A percentile compares a stretch with the other conserved stretches of the same genome.
Conservation (phyloP, 2,797 vertebrate genomes). For the Lepus oiostolus region DNA sequence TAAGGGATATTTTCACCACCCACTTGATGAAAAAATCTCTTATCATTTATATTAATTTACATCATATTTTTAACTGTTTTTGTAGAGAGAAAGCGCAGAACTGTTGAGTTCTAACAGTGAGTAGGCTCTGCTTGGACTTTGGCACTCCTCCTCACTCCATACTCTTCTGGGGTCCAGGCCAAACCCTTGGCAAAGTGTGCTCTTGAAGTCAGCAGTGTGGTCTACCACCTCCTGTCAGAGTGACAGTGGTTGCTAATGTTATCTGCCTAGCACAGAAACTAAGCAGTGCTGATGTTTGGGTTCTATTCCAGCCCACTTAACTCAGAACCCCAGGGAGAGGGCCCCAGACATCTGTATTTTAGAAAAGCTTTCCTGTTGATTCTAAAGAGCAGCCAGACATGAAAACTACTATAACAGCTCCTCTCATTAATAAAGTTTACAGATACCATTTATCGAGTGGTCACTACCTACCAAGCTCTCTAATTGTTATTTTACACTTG, state of each 20-base stretch:
- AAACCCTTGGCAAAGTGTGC: neutral
- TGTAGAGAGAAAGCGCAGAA: neutral
- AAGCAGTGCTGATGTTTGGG: neutral
- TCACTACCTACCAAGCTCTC: neutral
- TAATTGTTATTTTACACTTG: neutral
- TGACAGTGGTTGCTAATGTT: neutral
- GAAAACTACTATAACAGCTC: neutral
- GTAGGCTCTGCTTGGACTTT: neutral
- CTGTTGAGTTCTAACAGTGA: neutral
- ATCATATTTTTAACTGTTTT: neutral
- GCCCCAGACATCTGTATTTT: neutral
- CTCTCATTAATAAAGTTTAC: neutral
- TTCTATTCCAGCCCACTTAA: neutral
- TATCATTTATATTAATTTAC: neutral
- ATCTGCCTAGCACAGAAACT: neutral
- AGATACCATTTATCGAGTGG: neutral
- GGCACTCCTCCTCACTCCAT: neutral
- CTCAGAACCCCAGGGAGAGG: neutral
- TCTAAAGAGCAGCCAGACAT: neutral
- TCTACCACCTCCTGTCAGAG: neutral
- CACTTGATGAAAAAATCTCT: neutral
- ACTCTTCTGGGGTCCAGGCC: neutral
- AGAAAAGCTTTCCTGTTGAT: neutral
- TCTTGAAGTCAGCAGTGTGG: neutral
- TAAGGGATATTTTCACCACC: constrained; percentile 5